A percentile compares a stretch with the other conserved stretches of the same genome.
These are phyloP conservation scores for Gymnoscelis rufifasciata DNA, from an alignment of 2,888 invertebrate genomes.

Conservation along the genomic window DNA sequence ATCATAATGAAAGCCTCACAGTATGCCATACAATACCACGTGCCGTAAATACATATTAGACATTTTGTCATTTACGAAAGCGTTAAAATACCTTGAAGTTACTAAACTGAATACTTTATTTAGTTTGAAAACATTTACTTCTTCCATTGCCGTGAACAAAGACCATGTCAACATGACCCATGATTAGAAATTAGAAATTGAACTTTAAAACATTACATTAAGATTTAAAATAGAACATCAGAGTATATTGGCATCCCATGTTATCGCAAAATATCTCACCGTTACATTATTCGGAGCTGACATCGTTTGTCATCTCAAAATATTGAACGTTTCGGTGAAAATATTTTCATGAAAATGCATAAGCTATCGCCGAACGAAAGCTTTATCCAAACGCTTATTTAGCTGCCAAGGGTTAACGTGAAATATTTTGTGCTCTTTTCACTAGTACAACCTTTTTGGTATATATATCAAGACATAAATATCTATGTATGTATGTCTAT, in stretches of 20 bases:
- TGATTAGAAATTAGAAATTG: background rate
- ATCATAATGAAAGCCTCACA: too few species aligned
- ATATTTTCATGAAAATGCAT: constrained; percentile 17
- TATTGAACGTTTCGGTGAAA: constrained; percentile 19
- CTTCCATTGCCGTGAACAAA: constrained; percentile 3
- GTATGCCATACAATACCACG: too few species aligned
- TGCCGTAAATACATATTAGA: too few species aligned
- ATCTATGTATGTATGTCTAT: too few species aligned
- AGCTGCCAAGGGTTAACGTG: background rate
- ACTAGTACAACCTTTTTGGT: too few species aligned
- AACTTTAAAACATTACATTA: too few species aligned
- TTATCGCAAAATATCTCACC: background rate
- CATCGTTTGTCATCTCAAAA: constrained; percentile 27
- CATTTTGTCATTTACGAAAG: too few species aligned
- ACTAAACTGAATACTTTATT: too few species aligned
- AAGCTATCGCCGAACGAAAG: background rate
- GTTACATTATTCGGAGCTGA: constrained; percentile 15
- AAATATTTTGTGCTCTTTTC: too few species aligned
- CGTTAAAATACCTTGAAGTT: too few species aligned
- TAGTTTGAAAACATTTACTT: too few species aligned
- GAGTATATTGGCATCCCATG: background rate
- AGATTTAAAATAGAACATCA: background rate
- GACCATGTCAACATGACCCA: constrained; percentile 1
- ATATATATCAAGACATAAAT: too few species aligned
- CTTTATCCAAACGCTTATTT: constrained; percentile 1